These are phyloP conservation scores for Sialia sialis DNA, from an alignment of 2,113 vertebrate genomes.

Conservation along the genomic window DNA sequence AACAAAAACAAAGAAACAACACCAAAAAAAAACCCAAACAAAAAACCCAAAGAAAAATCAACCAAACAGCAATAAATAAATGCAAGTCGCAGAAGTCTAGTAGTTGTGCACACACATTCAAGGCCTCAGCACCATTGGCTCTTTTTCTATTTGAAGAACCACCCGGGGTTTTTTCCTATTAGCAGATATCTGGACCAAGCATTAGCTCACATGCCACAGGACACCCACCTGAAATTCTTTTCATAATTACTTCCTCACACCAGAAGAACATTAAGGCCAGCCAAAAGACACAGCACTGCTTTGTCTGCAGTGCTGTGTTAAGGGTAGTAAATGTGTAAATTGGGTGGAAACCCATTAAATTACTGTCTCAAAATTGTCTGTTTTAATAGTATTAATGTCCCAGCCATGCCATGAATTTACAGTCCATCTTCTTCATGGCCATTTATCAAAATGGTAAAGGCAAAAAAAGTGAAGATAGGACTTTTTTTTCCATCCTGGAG, in stretches of 20 bases:
- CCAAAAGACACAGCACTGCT: not conserved
- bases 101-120: not conserved
- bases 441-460: not conserved
- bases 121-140: not conserved
- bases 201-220: not conserved
- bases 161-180: not conserved
- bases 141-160: not conserved
- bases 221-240: not conserved
- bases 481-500: not conserved
- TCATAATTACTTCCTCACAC: not conserved
- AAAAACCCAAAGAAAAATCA: not conserved
- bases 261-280: not conserved
- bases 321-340: constrained; percentile 1
- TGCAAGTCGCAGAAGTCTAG: not conserved
- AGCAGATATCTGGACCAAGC: not conserved
- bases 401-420: not conserved
- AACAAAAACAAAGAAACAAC: not conserved
- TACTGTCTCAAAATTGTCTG: not conserved
- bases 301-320: not conserved
- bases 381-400: not conserved
- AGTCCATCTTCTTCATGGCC: not conserved
- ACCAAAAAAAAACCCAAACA: not conserved
- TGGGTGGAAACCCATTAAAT: not conserved
- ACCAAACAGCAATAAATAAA: not conserved
- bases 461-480: not conserved